Evolutionary conservation across 1,140 invertebrate genomes (phyloP), one percentile per base, ranked within the genome.

Genomic region (Battus philenor): DNA sequence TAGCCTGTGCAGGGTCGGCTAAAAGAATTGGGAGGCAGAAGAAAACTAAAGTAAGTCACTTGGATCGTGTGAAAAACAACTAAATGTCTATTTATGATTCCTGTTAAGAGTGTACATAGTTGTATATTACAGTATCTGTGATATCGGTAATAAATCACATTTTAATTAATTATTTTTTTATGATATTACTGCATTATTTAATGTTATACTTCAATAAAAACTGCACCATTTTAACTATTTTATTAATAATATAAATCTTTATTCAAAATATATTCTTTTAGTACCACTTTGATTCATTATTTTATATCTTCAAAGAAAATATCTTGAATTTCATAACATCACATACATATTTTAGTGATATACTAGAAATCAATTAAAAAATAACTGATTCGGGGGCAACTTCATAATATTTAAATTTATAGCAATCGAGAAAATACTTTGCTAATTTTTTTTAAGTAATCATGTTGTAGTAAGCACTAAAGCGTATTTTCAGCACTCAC

Each of bases 21-120:
- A 80, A 73, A 34, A 82, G 74, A 34, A 31, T 54, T 3, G 27
- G 44, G 29, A 69, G 56, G 39, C 72, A 69, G 48, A 32, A 30
- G 18, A 48, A 46, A 7, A 32, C 46, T 24, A 58, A 57, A 47
- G 41, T 31, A 5, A 29, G 43, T 12, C 59, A 53, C 7, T 53
- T 63, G 24, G 63, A 58, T 16, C 56, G 47, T 43, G 45, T 53
- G 11, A 60, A 50, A 38, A 36, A 52, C 36, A 50, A 58, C n/a
- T n/a, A n/a, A n/a, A 11, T 13, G 33, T 38, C 1, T 36, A 5
- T 22, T 4, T 22, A 22, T 26, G 24, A n/a, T 7, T 26, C 7
- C 10, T n/a, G 10, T n/a, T 26, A 26, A n/a, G 2, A n/a, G 10
- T 26, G 24, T 22, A 22, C 20, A 22, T 22, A 22, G n/a, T n/a